Evolutionary conservation across 2,797 vertebrate genomes (phyloP).

Genomic region (Halcyon chelicuti): DNA sequence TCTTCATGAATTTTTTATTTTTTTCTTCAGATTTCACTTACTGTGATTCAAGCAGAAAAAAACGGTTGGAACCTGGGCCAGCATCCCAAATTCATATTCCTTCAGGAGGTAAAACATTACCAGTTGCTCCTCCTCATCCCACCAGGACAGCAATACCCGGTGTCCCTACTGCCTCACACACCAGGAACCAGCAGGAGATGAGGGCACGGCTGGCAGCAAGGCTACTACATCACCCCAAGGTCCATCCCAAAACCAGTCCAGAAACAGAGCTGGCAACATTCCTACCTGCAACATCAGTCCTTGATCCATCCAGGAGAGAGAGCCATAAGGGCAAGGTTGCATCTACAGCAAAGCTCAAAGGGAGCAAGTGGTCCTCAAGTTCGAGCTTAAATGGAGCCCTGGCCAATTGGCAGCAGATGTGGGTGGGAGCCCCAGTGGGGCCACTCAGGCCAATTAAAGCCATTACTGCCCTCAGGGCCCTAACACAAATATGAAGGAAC

Average conservation of each 20-base stretch:
- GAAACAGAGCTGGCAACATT: not conserved
- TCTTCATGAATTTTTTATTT: not conserved
- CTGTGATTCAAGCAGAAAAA: not conserved
- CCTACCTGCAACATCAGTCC: rapidly evolving
- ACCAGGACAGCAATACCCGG: not conserved
- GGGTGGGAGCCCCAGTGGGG: not conserved
- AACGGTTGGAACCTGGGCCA: not conserved
- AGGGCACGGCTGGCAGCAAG: not conserved
- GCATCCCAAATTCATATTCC: not conserved
- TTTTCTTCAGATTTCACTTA: not conserved
- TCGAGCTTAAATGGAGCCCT: not conserved
- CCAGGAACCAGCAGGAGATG: not conserved
- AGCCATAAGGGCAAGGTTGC: rapidly evolving
- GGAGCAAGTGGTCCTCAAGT: rapidly evolving
- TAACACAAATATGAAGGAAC: not conserved
- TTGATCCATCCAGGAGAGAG: no score
- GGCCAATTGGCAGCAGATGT: not conserved
- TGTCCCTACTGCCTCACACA: rapidly evolving
- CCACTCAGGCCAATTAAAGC: not conserved
- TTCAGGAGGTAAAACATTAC: not conserved
- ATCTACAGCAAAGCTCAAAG: not conserved
- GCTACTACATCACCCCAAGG: not conserved
- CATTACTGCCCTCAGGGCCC: not conserved
- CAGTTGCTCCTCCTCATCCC: not conserved
- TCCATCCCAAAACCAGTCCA: not conserved